Evolutionary conservation across 2,797 vertebrate species (phyloP), one percentile per base, ranked within the genome.

Genomic region (Menidia menidia): DNA sequence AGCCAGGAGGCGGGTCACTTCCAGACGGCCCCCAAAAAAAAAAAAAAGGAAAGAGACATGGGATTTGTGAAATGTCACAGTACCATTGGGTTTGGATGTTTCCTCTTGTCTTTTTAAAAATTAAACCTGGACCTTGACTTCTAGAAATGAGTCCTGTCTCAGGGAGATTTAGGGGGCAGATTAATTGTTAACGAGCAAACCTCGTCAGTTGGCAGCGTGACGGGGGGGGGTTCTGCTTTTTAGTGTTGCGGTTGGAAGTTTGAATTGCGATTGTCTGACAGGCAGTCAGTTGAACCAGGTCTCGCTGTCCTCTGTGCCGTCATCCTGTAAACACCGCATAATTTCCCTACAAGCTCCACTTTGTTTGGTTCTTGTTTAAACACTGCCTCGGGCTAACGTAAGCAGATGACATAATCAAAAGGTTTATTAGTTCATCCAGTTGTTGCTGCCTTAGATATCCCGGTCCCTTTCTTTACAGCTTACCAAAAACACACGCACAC

Each of bases 341-440:
- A 60, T 72, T 80, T 85, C 59, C 25, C 73, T 78, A 58, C 54
- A 73, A 72, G 77, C 67, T 64, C 63, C 7, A 32, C 68, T 68
- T 69, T 82, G 70, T 78, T 81, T 84, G 64, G 63, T 75, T 77
- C 64, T 6, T 73, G 64, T 87, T 74, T 78, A 84, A 81, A 82
- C 76, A 69, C 67, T 72, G 70, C 73, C 65, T 39, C 68, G 68
- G 83, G 77, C 64, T 73, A 76, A 74, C 70, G 57, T 18, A 57
- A 68, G 60, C 54, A 59, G 35, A 64, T 74, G 82, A 83, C 72
- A 60, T 71, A 45, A 78, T 74, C 69, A 64, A 30, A 84, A 75
- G 25, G 48, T 69, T 71, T 68, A 63, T 67, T 58, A 59, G 55
- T 64, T 60, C 47, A 59, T 81, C 50, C 13, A 39, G 53, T 61